Evolutionary conservation across 2,888 invertebrate species (phyloP), one percentile per base, ranked within the genome.

Genomic region (Melanotus villosus): DNA sequence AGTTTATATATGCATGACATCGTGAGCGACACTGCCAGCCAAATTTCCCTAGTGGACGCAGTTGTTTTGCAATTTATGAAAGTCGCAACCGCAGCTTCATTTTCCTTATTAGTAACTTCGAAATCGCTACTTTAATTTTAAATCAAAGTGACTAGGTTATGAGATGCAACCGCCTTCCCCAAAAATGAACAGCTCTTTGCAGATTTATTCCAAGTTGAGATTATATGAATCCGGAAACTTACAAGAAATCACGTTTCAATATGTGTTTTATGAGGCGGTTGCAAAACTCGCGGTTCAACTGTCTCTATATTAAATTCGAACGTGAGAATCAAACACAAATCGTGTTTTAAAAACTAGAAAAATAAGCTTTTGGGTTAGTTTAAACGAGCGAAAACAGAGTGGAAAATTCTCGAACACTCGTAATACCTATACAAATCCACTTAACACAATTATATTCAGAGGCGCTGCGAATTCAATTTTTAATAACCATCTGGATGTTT

Each of bases 171-270:
- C 6, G 23, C 23, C 14, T 47, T n/a, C 12, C 1, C 7, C 1
- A 47, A 47, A 47, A 23, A 18, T 14, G 12, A 18, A 4, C 14
- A 50, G 50, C 10, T 32, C 32, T 32, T 32, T 32, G 6, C 32
- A 10, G 32, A 52, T 52, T 32, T 52, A 52, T 52, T 52, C 19
- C 10, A 52, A 30, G 1, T 14, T 18, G 18, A 32, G 52, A 30
- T 52, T 52, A 52, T 32, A 9, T 32, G 52, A 32, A 32, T 10
- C 19, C 30, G n/a, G 47, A 47, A 52, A 30, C 52, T 30, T 32
- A 52, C 32, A 52, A 32, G 52, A 52, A 52, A 52, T 52, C 52
- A 52, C 52, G 52, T 32, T 34, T 52, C 26, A 52, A 52, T 52
- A 52, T 52, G 32, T 32, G 32, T 30, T 52, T 52, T 52, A 52